These are phyloP conservation scores for Acanthurus lineatus DNA, from an alignment of 2,797 vertebrate species.

Conservation along the genomic window DNA sequence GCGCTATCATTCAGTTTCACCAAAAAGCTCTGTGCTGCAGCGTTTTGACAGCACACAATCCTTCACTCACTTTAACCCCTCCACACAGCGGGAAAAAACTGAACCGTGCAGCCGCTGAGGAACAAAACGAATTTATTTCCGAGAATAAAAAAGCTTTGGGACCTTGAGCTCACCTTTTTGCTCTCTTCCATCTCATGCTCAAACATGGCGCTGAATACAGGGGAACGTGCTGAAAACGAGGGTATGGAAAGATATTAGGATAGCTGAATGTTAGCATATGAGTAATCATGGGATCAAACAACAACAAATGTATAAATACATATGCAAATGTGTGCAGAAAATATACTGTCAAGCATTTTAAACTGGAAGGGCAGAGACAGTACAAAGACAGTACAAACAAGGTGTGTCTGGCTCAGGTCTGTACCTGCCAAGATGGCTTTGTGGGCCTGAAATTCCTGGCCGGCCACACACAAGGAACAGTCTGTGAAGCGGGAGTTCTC, in stretches of 20 bases:
- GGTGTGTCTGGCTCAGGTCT: slow-evolving; percentile 11
- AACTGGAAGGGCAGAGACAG: background rate
- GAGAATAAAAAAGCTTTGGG: slow-evolving; percentile 9
- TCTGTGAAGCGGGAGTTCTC: slow-evolving; percentile 98
- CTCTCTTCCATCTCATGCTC: slow-evolving; percentile 95
- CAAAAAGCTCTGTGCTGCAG: slow-evolving; percentile 59
- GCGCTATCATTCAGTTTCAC: slow-evolving; percentile 63
- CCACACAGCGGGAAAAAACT: slow-evolving; percentile 43
- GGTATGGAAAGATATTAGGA: slow-evolving; percentile 33
- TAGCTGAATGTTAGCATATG: background rate
- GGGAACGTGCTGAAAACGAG: slow-evolving; percentile 85
- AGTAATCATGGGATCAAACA: background rate
- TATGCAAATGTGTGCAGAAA: background rate
- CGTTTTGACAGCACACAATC: slow-evolving; percentile 60
- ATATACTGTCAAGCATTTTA: background rate
- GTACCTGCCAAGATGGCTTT: slow-evolving; percentile 98
- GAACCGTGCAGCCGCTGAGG: slow-evolving; percentile 32
- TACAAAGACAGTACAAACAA: background rate
- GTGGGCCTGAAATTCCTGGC: slow-evolving; percentile 98
- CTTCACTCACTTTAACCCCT: slow-evolving; percentile 63
- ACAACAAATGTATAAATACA: background rate
- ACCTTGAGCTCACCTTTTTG: slow-evolving; percentile 86
- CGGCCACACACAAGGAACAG: slow-evolving; percentile 96
- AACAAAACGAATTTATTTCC: slow-evolving; percentile 58
- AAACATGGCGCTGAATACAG: slow-evolving; percentile 94